Base-by-base conservation (phyloP, 2,888 invertebrate species). In the Laspeyria flexula region DNA sequence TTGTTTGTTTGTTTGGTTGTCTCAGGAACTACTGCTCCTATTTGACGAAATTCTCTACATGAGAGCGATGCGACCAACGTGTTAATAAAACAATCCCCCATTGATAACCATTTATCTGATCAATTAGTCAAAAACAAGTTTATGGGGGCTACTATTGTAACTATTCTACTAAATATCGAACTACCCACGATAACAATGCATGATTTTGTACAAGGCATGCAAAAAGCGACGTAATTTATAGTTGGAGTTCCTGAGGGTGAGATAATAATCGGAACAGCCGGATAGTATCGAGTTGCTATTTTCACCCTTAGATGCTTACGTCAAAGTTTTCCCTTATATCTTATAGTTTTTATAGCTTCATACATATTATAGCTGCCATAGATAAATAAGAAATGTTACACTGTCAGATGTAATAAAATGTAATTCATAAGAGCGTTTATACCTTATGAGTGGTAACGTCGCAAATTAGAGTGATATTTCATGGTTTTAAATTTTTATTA, bases 151-250 rank as follows among this genome's bases (percentile, higher is more conserved):
- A 74, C 73, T 79, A 73, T 57, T 60, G 62, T 78, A 85, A 86
- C 86, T 84, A 86, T 85, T 81, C 78, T 71, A 83, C 80, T 85
- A 85, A 85, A 86, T 84, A 85, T 80, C 76, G 72, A 56, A 68
- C 66, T 6, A 25, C 73, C 68, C 57, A 53, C 53, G n/a, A 40
- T 53, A 79, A 83, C 80, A 83, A 85, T 75, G 74, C 76, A 72
- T 79, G 79, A 63, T 71, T 78, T 75, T 73, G 79, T 65, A 65
- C 58, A 41, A 43, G 48, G 53, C 71, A 57, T 70, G 77, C 85
- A 86, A 87, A 87, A 87, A 86, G 73, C 73, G 63, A 65, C 61
- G 65, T 78, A 81, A 87, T 86, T 85, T 86, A 86, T 80, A 58
- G 65, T 58, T 59, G 35, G 63, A 71, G 71, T 73, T 73, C 56